These are phyloP conservation scores for Brachypalpus laphriformis DNA, from an alignment of 2,888 invertebrate genomes.

Conservation along the genomic window DNA sequence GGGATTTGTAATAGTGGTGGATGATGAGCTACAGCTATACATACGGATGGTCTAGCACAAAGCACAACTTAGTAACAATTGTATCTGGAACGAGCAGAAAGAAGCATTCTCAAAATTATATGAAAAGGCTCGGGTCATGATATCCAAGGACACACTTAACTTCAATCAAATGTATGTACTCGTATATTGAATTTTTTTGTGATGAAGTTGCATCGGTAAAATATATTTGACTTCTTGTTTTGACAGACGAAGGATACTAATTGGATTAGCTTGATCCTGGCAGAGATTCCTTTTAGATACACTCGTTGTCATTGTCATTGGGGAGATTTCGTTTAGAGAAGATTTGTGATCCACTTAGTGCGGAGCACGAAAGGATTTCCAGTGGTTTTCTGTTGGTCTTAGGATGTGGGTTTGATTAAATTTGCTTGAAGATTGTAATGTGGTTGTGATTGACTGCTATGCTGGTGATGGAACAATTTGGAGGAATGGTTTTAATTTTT, in stretches of 20 bases:
- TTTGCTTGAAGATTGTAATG: too few relatives aligned
- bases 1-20: conserved; percentile 26
- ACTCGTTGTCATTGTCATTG: too few relatives aligned
- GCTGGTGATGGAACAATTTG: too few relatives aligned
- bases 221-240: conserved; percentile 1
- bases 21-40: conserved; percentile 14
- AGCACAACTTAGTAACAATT: not conserved
- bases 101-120: not conserved
- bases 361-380: too few relatives aligned
- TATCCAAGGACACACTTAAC: conserved; percentile 37
- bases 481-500: too few relatives aligned
- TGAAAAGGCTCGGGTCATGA: not conserved
- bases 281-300: conserved; percentile 11
- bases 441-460: too few relatives aligned
- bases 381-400: too few relatives aligned
- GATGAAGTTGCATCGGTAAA: not conserved
- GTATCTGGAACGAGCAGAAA: conserved; percentile 32
- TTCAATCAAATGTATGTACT: not conserved
- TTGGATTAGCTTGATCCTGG: conserved; percentile 38
- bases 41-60: conserved; percentile 5
- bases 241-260: conserved; percentile 30
- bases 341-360: too few relatives aligned
- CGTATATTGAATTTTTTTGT: not conserved
- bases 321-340: too few relatives aligned
- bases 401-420: too few relatives aligned